Evolutionary conservation across 2,797 vertebrate genomes (phyloP).

Genomic region (Coilia nasus): DNA sequence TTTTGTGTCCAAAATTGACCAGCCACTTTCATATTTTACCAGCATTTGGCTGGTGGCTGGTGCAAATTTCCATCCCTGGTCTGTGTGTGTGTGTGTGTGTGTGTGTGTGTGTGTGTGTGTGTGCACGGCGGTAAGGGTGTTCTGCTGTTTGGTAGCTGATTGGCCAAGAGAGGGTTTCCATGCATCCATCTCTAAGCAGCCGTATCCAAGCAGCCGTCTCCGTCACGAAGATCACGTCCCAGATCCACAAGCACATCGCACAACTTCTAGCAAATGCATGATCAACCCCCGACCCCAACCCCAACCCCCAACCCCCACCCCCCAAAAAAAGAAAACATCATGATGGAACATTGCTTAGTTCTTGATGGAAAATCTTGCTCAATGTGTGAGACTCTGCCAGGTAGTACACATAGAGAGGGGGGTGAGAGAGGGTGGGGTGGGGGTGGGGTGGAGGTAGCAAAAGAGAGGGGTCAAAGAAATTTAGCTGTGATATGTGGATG

Average conservation of each 20-base stretch:
- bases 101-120: constrained; percentile 8
- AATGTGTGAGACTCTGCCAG: constrained; percentile 55
- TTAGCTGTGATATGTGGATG: not conserved
- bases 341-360: constrained; percentile 72
- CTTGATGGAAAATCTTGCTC: constrained; percentile 72
- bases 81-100: constrained; percentile 40
- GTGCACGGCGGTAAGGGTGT: constrained; percentile 46
- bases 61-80: too few species aligned
- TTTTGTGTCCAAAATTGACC: too few species aligned
- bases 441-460: constrained; percentile 30
- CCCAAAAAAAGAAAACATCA: constrained; percentile 45
- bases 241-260: constrained; percentile 58
- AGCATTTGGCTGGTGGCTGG: too few species aligned
- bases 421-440: constrained; percentile 31
- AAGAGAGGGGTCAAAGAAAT: not conserved
- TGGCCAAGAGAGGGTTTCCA: constrained; percentile 64
- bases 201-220: constrained; percentile 26
- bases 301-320: too few species aligned
- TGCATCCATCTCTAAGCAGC: constrained; percentile 58
- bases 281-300: too few species aligned
- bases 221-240: constrained; percentile 63
- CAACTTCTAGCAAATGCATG: constrained; percentile 61
- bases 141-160: constrained; percentile 69
- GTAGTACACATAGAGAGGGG: constrained; percentile 47
- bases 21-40: too few species aligned